These are phyloP conservation scores for Phrynosoma blainvillii DNA, from an alignment of 2,113 vertebrate genomes.

Conservation along the genomic window DNA sequence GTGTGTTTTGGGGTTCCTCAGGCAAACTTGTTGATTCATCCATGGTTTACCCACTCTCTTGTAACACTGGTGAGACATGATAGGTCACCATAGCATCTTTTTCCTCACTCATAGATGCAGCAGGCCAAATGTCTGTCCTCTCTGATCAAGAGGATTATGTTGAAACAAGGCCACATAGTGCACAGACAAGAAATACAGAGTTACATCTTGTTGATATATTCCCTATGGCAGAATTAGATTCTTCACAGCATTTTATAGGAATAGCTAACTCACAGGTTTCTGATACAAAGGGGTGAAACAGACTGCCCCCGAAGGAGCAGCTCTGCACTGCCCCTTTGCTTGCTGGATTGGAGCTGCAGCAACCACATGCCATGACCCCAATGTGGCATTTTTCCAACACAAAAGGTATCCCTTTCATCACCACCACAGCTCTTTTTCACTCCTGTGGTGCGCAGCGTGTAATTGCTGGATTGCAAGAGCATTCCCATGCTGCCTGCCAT, in stretches of 20 bases:
- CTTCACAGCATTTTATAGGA: not conserved
- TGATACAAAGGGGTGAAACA: too few relatives aligned
- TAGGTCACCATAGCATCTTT: slow-evolving; percentile 33
- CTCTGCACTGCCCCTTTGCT: too few relatives aligned
- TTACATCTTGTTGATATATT: slow-evolving; percentile 20
- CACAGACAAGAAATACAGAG: slow-evolving; percentile 24
- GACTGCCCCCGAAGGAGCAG: too few relatives aligned
- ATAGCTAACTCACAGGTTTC: too few relatives aligned
- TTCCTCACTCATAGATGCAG: not conserved
- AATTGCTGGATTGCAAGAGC: too few relatives aligned
- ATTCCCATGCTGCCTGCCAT: too few relatives aligned
- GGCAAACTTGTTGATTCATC: slow-evolving; percentile 6
- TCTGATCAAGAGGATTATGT: slow-evolving; percentile 17
- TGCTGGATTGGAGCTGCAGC: too few relatives aligned
- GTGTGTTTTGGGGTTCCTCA: not conserved
- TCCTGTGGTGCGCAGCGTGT: too few relatives aligned
- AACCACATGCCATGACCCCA: too few relatives aligned
- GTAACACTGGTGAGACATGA: slow-evolving; percentile 33
- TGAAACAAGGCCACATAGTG: slow-evolving; percentile 9
- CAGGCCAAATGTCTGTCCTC: not conserved
- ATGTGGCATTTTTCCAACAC: too few relatives aligned
- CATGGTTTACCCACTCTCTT: slow-evolving; percentile 19
- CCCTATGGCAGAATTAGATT: not conserved
- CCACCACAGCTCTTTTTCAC: too few relatives aligned
- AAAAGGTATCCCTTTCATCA: too few relatives aligned